Percentiles rank a stretch among this genome's conserved stretches.
Evolutionary conservation across 2,797 vertebrate genomes (phyloP).

Genomic region (Botia almorhae): DNA sequence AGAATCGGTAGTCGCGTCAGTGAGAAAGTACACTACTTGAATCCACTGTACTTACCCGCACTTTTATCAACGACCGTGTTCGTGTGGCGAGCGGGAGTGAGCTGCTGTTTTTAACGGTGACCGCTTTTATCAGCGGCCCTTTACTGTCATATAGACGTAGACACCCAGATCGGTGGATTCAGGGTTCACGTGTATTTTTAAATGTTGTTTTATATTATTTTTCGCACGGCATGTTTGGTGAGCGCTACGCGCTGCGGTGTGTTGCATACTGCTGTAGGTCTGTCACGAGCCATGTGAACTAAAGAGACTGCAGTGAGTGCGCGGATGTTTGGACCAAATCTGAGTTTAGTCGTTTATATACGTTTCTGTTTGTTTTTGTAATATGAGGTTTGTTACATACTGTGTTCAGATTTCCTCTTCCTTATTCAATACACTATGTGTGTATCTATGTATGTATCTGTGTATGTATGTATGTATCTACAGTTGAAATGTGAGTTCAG

Average conservation of each 20-base stretch:
- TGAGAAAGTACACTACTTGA: background rate
- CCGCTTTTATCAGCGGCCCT: background rate
- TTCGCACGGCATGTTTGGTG: background rate
- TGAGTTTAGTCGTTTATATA: background rate
- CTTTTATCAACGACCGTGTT: slow-evolving; percentile 49
- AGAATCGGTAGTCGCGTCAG: background rate
- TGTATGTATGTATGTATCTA: too few relatives aligned
- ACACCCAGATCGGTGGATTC: background rate
- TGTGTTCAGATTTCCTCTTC: too few relatives aligned
- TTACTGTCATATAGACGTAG: background rate
- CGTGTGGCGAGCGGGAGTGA: slow-evolving; percentile 1
- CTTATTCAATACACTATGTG: too few relatives aligned
- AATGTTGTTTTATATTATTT: background rate
- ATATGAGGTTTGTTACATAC: too few relatives aligned
- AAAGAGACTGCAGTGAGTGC: background rate
- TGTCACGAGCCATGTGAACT: background rate
- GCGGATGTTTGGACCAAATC: background rate
- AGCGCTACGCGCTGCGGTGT: background rate
- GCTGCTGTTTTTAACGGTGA: slow-evolving; percentile 17
- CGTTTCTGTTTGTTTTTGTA: background rate
- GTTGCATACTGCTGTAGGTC: slow-evolving; percentile 15
- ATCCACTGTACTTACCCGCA: slow-evolving; percentile 40
- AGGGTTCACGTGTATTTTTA: background rate
- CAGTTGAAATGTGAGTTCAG: too few relatives aligned
- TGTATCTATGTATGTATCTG: too few relatives aligned